Evolutionary conservation across 2,888 invertebrate species (phyloP).

Genomic region (Dynastes maya): DNA sequence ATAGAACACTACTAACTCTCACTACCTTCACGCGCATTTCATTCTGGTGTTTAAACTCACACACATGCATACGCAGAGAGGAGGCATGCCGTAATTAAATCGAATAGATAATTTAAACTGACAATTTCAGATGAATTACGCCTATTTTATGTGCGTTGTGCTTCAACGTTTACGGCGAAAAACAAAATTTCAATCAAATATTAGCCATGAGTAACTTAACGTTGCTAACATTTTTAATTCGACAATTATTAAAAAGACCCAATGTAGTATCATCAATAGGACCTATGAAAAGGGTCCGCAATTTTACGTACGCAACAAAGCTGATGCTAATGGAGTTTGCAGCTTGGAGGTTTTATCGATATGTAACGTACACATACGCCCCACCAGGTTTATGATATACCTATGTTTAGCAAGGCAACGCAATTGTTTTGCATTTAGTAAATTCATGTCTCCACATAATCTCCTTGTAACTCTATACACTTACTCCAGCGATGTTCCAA

Average conservation of each 20-base stretch:
- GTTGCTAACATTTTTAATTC: too few species aligned
- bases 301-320: too few species aligned
- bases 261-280: too few species aligned
- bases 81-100: slow-evolving; percentile 13
- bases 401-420: neutral
- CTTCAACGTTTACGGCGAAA: neutral
- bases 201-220: neutral
- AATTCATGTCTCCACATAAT: too few species aligned
- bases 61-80: neutral
- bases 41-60: neutral
- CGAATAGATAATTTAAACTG: neutral
- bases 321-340: slow-evolving; percentile 15
- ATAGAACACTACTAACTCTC: slow-evolving; percentile 2
- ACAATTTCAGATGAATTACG: slow-evolving; percentile 26
- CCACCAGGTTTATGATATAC: slow-evolving; percentile 3
- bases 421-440: too few species aligned
- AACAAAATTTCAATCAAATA: neutral
- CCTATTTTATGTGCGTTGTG: neutral
- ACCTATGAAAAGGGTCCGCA: too few species aligned
- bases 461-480: too few species aligned
- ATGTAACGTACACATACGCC: neutral
- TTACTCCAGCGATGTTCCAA: too few species aligned
- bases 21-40: neutral
- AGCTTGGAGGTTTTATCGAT: neutral
- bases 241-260: too few species aligned